Percentiles rank a stretch among this genome's conserved stretches.
phyloP scores from a whole-genome alignment of 2,797 vertebrate genomes.

The Tokudaia tokunoshimensis region DNA sequence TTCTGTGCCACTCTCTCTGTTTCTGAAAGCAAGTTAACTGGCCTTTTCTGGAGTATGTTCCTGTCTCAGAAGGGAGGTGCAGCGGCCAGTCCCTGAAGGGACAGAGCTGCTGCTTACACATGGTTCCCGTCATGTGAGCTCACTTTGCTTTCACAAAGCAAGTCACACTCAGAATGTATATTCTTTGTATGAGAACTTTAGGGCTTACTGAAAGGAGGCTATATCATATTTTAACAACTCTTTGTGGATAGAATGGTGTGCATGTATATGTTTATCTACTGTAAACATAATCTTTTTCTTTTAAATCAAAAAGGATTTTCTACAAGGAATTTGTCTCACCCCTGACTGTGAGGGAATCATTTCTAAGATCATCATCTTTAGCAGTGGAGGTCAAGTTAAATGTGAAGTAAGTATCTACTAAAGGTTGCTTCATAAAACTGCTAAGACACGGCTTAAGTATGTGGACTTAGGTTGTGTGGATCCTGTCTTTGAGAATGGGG shows the following conservation, averaged over 20 bases:
- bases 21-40: slow-evolving; percentile 6
- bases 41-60: not conserved
- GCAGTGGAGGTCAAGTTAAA: slow-evolving; percentile 92
- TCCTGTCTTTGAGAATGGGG: slow-evolving; percentile 18
- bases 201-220: not conserved
- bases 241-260: not conserved
- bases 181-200: not conserved
- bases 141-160: not conserved
- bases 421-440: not conserved
- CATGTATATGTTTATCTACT: not conserved
- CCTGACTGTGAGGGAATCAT: slow-evolving; percentile 94
- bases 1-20: not conserved
- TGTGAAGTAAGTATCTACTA: slow-evolving; percentile 91
- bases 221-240: not conserved
- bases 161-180: not conserved
- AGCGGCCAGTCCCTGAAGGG: not conserved
- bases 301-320: slow-evolving; percentile 91
- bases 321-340: slow-evolving; percentile 94
- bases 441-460: not conserved
- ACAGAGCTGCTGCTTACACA: not conserved
- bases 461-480: not conserved
- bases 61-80: not conserved
- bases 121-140: not conserved
- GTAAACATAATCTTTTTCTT: not conserved
- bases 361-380: slow-evolving; percentile 93